Conservation (phyloP, 2,113 vertebrate genomes). For the Sakesphorus luctuosus region DNA sequence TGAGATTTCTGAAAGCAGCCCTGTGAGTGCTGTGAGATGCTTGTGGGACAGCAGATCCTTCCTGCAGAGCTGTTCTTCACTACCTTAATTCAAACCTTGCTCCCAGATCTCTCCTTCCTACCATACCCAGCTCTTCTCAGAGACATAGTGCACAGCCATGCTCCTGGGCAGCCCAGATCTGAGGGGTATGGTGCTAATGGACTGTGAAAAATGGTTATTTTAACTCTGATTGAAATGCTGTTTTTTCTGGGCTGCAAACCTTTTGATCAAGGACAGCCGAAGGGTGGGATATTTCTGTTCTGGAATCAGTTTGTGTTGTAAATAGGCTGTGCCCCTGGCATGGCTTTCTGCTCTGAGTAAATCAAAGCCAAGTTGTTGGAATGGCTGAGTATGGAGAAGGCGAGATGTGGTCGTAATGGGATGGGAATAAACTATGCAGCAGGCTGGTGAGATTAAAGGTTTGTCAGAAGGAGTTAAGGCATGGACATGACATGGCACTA, state of each 20-base stretch:
- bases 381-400: neutral
- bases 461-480: neutral
- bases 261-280: neutral
- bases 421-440: neutral
- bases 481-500: neutral
- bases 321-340: neutral
- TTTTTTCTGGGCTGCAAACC: neutral
- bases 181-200: neutral
- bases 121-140: rapidly evolving
- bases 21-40: neutral
- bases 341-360: neutral
- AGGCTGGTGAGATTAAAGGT: neutral
- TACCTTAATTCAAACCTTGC: neutral
- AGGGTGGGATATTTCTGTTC: neutral
- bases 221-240: neutral
- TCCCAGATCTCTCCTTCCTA: neutral
- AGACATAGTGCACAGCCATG: neutral
- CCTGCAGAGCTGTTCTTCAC: neutral
- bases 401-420: neutral
- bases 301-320: neutral
- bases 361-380: neutral
- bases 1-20: neutral
- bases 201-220: neutral
- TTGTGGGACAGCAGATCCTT: neutral
- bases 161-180: neutral